Evolutionary conservation across 2,113 vertebrate genomes (phyloP).

Genomic region (Pluvialis apricaria): DNA sequence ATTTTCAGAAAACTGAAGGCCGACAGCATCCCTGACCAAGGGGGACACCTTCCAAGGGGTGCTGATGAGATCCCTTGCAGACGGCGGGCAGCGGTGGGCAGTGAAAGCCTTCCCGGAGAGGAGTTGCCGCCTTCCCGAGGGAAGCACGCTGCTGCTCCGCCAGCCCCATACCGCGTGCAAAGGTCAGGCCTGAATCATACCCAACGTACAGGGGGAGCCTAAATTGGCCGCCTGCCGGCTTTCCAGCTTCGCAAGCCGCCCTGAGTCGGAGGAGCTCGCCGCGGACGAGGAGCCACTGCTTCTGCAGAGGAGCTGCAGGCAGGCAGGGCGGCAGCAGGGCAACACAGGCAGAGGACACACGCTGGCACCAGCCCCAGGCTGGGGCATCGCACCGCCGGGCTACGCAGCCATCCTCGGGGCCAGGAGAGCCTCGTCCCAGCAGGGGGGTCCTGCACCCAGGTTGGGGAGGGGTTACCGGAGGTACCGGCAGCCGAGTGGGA

Average conservation of each 20-base stretch:
- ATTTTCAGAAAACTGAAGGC: background rate
- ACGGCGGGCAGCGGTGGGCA: background rate
- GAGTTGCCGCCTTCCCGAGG: background rate
- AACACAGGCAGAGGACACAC: accelerated
- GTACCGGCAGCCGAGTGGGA: background rate
- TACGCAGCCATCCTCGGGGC: background rate
- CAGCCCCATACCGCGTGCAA: background rate
- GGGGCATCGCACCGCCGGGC: accelerated
- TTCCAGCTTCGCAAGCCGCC: background rate
- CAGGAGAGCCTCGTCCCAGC: accelerated
- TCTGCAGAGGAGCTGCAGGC: background rate
- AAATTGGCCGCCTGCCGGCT: accelerated
- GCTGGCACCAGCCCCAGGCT: background rate
- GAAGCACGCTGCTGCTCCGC: background rate
- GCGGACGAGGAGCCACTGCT: background rate
- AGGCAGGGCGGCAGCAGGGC: background rate
- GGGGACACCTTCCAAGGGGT: background rate
- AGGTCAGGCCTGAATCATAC: slow-evolving; percentile 30
- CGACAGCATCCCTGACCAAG: background rate
- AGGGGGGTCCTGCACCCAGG: accelerated
- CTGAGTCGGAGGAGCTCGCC: background rate
- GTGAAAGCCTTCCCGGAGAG: background rate
- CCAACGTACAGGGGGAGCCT: background rate
- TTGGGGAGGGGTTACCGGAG: background rate
- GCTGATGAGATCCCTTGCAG: background rate